Percentiles rank a stretch among this genome's conserved stretches.
Conservation (phyloP, 2,888 invertebrate species). For the Masnerella sp. region DNA sequence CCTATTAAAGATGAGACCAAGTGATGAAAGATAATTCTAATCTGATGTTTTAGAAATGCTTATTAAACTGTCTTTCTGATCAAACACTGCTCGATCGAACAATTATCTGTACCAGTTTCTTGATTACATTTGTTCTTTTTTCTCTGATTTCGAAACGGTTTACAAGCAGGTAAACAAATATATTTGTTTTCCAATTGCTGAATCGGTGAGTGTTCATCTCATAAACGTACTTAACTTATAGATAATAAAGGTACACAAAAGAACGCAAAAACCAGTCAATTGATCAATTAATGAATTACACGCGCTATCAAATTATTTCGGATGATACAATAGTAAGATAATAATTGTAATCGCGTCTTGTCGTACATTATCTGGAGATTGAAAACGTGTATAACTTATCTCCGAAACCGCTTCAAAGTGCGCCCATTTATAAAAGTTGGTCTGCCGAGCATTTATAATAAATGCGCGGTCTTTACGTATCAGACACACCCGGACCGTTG, state of each 20-base stretch:
- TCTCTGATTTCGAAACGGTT: too few relatives aligned
- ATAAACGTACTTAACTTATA: too few relatives aligned
- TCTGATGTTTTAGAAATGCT: too few relatives aligned
- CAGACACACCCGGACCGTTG: not conserved
- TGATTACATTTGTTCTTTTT: too few relatives aligned
- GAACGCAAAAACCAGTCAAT: conserved; percentile 1
- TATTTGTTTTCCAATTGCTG: too few relatives aligned
- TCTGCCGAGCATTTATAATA: conserved; percentile 9
- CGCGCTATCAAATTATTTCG: not conserved
- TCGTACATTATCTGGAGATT: not conserved
- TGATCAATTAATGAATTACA: conserved; percentile 3
- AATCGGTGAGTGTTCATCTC: too few relatives aligned
- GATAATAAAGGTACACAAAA: not conserved
- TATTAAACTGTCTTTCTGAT: too few relatives aligned
- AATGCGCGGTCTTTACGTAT: not conserved
- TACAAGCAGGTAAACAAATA: too few relatives aligned
- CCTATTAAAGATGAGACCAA: too few relatives aligned
- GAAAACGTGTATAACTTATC: conserved; percentile 1
- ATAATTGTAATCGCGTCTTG: conserved; percentile 2
- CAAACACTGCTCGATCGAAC: too few relatives aligned
- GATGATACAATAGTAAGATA: conserved; percentile 12
- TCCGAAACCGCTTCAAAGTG: conserved; percentile 9
- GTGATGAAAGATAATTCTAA: too few relatives aligned
- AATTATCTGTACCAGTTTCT: too few relatives aligned
- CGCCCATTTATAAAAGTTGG: conserved; percentile 6